Percentiles rank a stretch among this genome's conserved stretches.
Conservation (phyloP, 2,797 vertebrate genomes). For the Neostethus bicornis region DNA sequence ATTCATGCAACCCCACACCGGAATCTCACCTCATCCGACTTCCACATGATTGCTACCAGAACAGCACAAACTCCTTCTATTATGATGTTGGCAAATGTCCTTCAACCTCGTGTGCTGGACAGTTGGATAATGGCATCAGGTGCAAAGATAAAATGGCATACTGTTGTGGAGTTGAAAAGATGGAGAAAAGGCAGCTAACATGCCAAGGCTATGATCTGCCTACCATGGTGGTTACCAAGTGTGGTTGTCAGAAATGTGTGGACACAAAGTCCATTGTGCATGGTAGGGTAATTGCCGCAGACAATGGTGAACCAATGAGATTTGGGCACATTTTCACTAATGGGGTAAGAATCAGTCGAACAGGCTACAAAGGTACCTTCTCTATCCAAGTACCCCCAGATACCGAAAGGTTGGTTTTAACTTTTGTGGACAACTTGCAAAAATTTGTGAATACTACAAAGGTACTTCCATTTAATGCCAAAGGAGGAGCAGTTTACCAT, state of each 20-base stretch:
- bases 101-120: conserved; percentile 81
- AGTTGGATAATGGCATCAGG: conserved; percentile 87
- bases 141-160: conserved; percentile 89
- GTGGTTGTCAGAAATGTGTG: conserved; percentile 91
- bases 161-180: conserved; percentile 91
- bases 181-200: conserved; percentile 85
- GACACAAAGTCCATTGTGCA: conserved; percentile 87
- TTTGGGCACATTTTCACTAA: conserved; percentile 96
- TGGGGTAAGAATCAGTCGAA: conserved; percentile 88
- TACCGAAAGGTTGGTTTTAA: conserved; percentile 91
- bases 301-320: conserved; percentile 92
- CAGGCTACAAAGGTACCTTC: conserved; percentile 97
- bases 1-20: conserved; percentile 86
- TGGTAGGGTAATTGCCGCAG: conserved; percentile 89
- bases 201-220: conserved; percentile 90
- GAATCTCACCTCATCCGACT: conserved; percentile 88
- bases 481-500: conserved; percentile 92
- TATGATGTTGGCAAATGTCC: conserved; percentile 92
- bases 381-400: conserved; percentile 89
- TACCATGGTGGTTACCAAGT: conserved; percentile 86
- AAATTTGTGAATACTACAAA: conserved; percentile 98
- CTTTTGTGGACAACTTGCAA: conserved; percentile 94
- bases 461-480: conserved; percentile 92
- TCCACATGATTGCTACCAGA: conserved; percentile 95
- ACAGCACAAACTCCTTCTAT: conserved; percentile 88